These are phyloP conservation scores for Neodiprion pinetum DNA, from an alignment of 1,140 invertebrate species.

Conservation along the genomic window DNA sequence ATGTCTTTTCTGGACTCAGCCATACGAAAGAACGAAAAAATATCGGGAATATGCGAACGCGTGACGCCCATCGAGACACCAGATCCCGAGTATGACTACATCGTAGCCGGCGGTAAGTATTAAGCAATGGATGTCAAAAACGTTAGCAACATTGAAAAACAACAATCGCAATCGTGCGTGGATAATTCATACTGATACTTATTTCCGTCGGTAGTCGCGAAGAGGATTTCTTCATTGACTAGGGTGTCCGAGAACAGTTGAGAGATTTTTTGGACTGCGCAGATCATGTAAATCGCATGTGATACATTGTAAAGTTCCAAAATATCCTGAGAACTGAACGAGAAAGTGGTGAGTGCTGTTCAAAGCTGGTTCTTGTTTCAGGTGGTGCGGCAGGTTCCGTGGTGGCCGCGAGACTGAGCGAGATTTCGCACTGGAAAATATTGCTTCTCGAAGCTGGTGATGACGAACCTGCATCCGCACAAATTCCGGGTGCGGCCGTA, in stretches of 20 bases:
- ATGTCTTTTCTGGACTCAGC: conserved; percentile 51
- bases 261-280: neutral
- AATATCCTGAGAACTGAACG: no score
- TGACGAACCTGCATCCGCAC: conserved; percentile 50
- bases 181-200: no score
- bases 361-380: neutral
- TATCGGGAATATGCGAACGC: conserved; percentile 52
- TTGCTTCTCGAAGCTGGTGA: conserved; percentile 68
- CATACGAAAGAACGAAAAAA: conserved; percentile 54
- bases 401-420: conserved; percentile 56
- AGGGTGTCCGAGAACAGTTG: neutral
- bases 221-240: conserved; percentile 1
- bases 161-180: no score
- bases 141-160: no score
- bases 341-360: no score
- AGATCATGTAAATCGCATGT: no score
- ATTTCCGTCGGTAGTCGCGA: no score
- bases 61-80: conserved; percentile 39
- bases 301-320: no score
- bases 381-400: conserved; percentile 56
- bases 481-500: conserved; percentile 41
- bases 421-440: conserved; percentile 51
- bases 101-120: conserved; percentile 78
- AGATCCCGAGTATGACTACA: conserved; percentile 71
- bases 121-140: conserved; percentile 57